Conservation (phyloP, 2,888 invertebrate species). For the Phragmatobia fuliginosa region DNA sequence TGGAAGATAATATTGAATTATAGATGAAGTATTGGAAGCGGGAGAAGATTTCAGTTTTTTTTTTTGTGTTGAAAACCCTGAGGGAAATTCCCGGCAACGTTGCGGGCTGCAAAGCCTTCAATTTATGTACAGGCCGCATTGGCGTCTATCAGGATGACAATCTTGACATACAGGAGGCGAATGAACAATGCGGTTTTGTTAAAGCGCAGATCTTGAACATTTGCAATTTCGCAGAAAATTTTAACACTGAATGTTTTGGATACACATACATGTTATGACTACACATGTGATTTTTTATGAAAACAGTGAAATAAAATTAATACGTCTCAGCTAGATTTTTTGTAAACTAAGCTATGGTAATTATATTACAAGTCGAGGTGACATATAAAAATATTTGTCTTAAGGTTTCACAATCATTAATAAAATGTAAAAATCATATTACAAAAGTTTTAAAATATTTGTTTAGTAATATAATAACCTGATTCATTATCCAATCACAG, state of each 20-base stretch:
- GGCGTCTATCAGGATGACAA: slow-evolving; percentile 75
- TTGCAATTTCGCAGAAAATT: slow-evolving; percentile 17
- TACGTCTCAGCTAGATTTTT: no score
- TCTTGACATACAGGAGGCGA: slow-evolving; percentile 70
- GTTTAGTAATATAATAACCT: not conserved
- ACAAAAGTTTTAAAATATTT: not conserved
- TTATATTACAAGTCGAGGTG: not conserved
- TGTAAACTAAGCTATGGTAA: not conserved
- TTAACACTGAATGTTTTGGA: not conserved
- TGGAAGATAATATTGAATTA: slow-evolving; percentile 75
- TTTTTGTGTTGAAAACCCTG: slow-evolving; percentile 75
- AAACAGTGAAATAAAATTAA: not conserved
- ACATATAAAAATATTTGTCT: no score
- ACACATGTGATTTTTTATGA: not conserved
- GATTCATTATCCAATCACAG: not conserved
- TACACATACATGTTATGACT: not conserved
- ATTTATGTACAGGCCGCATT: slow-evolving; percentile 80
- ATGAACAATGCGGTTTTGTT: slow-evolving; percentile 71
- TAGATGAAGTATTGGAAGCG: slow-evolving; percentile 73
- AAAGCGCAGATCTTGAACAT: slow-evolving; percentile 38
- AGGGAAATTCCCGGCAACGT: slow-evolving; percentile 78
- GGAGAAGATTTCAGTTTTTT: slow-evolving; percentile 70
- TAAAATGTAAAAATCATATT: no score
- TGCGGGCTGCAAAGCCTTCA: slow-evolving; percentile 77
- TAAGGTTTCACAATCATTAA: no score